These are phyloP conservation scores for Xiphophorus couchianus DNA, from an alignment of 2,113 vertebrate genomes.

Conservation along the genomic window DNA sequence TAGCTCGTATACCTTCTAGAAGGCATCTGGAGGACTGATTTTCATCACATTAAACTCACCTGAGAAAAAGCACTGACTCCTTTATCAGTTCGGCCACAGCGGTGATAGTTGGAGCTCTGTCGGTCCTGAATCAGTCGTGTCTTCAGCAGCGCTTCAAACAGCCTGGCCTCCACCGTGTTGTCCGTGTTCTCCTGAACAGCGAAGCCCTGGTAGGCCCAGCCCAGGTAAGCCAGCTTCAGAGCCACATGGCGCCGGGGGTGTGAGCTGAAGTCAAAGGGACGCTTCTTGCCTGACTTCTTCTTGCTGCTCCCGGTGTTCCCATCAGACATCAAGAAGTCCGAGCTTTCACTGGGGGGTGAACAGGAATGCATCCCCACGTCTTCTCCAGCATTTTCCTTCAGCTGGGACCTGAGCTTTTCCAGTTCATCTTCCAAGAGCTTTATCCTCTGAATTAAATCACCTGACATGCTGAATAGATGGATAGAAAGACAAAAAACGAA, in stretches of 20 bases:
- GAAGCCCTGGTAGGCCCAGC: conserved; percentile 96
- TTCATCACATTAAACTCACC: conserved; percentile 68
- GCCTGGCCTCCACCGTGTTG: conserved; percentile 92
- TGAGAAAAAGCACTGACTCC: conserved; percentile 97
- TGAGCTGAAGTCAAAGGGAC: conserved; percentile 84
- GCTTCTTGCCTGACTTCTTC: conserved; percentile 58
- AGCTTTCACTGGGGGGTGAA: conserved; percentile 4
- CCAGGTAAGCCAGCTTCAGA: conserved; percentile 90
- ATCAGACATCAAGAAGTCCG: neutral
- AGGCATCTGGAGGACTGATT: neutral
- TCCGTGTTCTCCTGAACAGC: conserved; percentile 96
- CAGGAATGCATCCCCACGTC: conserved; percentile 12
- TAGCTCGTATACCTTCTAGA: neutral
- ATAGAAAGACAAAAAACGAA: neutral
- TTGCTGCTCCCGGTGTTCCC: conserved; percentile 13
- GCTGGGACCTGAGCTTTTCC: conserved; percentile 79
- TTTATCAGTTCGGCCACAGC: conserved; percentile 95
- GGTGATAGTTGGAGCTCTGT: conserved; percentile 93
- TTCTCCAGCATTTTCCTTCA: conserved; percentile 47
- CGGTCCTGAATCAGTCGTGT: conserved; percentile 88
- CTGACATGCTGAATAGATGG: conserved; percentile 49
- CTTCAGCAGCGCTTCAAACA: conserved; percentile 91
- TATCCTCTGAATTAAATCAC: conserved; percentile 77
- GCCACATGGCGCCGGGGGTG: conserved; percentile 87
- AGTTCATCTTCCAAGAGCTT: conserved; percentile 87